Evolutionary conservation across 2,113 vertebrate species (phyloP).

Genomic region (Nesoenas mayeri): DNA sequence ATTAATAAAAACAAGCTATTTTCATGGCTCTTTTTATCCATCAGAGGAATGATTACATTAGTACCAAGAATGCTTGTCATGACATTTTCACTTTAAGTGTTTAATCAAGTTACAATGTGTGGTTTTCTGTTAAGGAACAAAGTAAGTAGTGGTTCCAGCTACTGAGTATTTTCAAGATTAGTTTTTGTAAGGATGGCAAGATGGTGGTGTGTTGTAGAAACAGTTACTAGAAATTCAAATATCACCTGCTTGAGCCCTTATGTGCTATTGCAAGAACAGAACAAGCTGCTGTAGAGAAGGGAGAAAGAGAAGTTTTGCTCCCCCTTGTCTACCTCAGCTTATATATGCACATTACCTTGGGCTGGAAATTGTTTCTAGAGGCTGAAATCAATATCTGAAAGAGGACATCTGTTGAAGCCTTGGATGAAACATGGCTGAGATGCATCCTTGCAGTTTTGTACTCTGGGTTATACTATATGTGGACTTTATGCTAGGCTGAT

Average conservation of each 20-base stretch:
- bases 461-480: background rate
- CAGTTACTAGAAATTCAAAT: background rate
- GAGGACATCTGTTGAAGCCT: background rate
- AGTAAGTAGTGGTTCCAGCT: background rate
- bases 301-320: background rate
- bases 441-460: background rate
- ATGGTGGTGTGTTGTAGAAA: background rate
- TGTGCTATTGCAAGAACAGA: background rate
- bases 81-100: background rate
- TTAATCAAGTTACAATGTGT: background rate
- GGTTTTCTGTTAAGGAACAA: background rate
- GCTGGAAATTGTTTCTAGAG: background rate
- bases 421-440: background rate
- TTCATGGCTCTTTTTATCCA: background rate
- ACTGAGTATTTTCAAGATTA: background rate
- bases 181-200: background rate
- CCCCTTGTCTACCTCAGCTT: background rate
- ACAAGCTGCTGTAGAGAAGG: background rate
- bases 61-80: background rate
- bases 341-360: no score
- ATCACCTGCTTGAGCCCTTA: background rate
- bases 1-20: background rate
- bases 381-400: background rate
- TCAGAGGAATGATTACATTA: background rate
- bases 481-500: background rate